A percentile compares a stretch with the other conserved stretches of the same genome.
Evolutionary conservation across 2,888 invertebrate genomes (phyloP).

Genomic region (Dicranocentrus wangi): DNA sequence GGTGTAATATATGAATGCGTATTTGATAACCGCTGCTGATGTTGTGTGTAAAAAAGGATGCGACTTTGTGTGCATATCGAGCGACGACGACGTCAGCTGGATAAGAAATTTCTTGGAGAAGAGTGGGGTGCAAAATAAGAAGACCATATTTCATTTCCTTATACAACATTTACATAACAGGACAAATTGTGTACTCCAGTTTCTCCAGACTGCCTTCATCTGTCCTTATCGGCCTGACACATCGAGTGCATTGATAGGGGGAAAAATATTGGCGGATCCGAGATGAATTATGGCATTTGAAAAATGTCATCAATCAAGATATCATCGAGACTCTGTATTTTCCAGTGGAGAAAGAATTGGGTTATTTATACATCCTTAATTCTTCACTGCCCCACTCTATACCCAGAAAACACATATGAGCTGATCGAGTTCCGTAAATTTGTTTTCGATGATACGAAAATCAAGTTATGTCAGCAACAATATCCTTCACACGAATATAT

Average conservation of each 20-base stretch:
- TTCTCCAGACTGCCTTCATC: not conserved
- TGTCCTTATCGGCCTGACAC: not conserved
- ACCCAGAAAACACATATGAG: too few relatives aligned
- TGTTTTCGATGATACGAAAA: not conserved
- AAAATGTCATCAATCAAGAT: constrained; percentile 30
- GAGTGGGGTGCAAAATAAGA: too few relatives aligned
- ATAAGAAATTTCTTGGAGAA: too few relatives aligned
- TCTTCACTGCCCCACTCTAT: too few relatives aligned
- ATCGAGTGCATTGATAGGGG: constrained; percentile 1
- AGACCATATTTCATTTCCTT: too few relatives aligned
- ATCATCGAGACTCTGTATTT: not conserved
- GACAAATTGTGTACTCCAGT: not conserved
- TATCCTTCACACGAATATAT: constrained; percentile 1
- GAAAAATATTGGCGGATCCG: not conserved
- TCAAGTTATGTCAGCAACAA: not conserved
- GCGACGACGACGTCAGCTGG: too few relatives aligned
- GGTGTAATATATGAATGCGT: too few relatives aligned
- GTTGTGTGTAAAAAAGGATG: too few relatives aligned
- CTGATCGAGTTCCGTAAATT: not conserved
- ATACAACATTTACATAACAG: not conserved
- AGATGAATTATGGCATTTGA: constrained; percentile 1
- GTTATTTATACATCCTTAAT: too few relatives aligned
- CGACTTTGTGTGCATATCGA: too few relatives aligned
- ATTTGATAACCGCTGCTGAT: too few relatives aligned
- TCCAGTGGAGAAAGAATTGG: not conserved